Percentiles rank a stretch among this genome's conserved stretches.
Conservation (phyloP, 2,113 vertebrate genomes). For the Malurus alboscapulatus region DNA sequence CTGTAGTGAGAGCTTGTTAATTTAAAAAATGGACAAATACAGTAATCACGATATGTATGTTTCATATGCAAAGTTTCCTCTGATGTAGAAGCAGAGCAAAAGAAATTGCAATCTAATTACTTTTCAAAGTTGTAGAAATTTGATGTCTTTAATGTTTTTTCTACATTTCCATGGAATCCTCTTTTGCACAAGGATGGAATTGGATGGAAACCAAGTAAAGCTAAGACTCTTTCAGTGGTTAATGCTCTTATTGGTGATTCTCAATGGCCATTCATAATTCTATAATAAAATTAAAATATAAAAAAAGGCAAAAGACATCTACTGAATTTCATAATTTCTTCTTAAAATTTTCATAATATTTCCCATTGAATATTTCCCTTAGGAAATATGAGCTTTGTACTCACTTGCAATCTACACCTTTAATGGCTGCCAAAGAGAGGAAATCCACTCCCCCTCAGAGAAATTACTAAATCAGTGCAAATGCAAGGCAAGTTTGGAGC, state of each 20-base stretch:
- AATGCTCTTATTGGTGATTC: background rate
- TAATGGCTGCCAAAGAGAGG: background rate
- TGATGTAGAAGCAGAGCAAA: background rate
- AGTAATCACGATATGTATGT: background rate
- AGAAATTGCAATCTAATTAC: background rate
- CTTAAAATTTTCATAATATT: background rate
- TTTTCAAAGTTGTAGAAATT: background rate
- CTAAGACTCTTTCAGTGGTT: background rate
- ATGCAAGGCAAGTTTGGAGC: background rate
- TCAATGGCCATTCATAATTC: background rate
- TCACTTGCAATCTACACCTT: background rate
- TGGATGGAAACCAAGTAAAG: background rate
- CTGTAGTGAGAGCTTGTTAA: background rate
- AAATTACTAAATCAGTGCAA: background rate
- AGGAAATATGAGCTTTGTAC: background rate
- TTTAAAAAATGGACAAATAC: background rate
- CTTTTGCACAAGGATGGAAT: background rate
- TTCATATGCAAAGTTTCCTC: background rate
- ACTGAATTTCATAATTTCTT: background rate
- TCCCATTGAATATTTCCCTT: background rate
- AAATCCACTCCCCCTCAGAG: background rate
- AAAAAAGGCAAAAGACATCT: background rate
- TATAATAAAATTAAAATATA: background rate
- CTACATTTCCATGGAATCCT: background rate
- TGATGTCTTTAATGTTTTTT: background rate